These are phyloP conservation scores for Siderastrea siderea DNA, from an alignment of 92 coral and sea anemone species.

Conservation along the genomic window DNA sequence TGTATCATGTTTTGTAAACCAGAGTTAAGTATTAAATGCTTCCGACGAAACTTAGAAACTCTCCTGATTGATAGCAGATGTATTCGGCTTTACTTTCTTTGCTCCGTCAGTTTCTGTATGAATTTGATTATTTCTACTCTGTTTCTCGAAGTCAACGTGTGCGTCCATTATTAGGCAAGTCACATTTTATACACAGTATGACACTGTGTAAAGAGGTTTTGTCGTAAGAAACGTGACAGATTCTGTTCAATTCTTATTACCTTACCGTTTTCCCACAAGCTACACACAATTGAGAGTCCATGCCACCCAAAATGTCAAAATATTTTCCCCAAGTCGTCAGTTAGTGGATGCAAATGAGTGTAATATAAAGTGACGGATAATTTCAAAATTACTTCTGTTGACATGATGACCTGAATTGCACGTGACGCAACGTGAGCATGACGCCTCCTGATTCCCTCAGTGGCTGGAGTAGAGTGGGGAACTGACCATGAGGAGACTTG, in stretches of 20 bases:
- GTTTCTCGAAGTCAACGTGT: too few species aligned
- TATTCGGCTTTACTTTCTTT: too few species aligned
- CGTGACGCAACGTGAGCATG: neutral
- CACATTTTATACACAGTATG: neutral
- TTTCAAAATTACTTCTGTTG: neutral
- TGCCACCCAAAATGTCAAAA: neutral
- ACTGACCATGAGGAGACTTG: neutral
- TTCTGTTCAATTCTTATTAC: neutral
- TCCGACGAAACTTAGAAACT: too few species aligned
- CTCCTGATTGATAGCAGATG: too few species aligned
- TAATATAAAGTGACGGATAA: neutral
- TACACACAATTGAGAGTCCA: neutral
- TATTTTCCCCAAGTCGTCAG: neutral
- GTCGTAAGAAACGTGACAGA: neutral
- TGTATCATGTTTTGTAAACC: too few species aligned
- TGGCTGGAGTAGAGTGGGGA: neutral
- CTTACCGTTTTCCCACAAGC: slow-evolving; percentile 10
- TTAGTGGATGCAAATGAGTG: neutral
- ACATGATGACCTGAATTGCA: neutral
- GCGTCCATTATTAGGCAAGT: neutral
- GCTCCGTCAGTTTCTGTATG: too few species aligned
- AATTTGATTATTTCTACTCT: too few species aligned
- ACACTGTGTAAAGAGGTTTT: neutral
- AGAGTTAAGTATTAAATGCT: too few species aligned
- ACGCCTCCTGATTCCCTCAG: neutral